These are phyloP conservation scores for Perccottus glenii DNA, from an alignment of 2,113 vertebrate genomes.

Conservation along the genomic window DNA sequence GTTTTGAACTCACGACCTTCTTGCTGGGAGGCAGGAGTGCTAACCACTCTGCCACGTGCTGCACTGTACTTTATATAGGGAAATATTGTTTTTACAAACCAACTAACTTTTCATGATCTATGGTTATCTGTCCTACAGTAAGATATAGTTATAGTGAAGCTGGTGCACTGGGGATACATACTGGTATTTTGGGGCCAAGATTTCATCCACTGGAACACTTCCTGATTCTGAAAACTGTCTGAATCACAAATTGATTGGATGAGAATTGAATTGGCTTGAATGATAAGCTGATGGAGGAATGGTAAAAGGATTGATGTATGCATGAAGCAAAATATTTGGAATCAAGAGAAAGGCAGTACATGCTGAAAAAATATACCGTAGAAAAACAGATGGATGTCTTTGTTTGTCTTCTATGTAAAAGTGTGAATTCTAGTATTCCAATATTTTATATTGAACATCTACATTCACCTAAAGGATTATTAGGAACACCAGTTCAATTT, in stretches of 20 bases:
- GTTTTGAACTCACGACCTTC: no score
- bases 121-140: slow-evolving; percentile 14
- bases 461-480: no score
- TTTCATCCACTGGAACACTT: slow-evolving; percentile 88
- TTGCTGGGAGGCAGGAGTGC: no score
- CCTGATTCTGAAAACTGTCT: slow-evolving; percentile 83
- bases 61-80: not conserved
- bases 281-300: slow-evolving; percentile 57
- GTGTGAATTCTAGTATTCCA: no score
- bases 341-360: slow-evolving; percentile 16
- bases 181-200: slow-evolving; percentile 84
- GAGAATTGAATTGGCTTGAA: slow-evolving; percentile 62
- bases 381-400: not conserved
- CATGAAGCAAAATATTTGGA: not conserved
- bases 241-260: slow-evolving; percentile 83
- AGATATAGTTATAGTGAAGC: slow-evolving; percentile 46
- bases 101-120: not conserved
- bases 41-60: no score
- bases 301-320: slow-evolving; percentile 28
- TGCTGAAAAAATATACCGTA: slow-evolving; percentile 28
- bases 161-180: slow-evolving; percentile 79
- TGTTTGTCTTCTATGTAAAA: no score
- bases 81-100: not conserved
- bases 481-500: no score
- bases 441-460: slow-evolving; percentile 4